Base-by-base conservation (phyloP, 2,113 vertebrate species). In the Rattus rattus region DNA sequence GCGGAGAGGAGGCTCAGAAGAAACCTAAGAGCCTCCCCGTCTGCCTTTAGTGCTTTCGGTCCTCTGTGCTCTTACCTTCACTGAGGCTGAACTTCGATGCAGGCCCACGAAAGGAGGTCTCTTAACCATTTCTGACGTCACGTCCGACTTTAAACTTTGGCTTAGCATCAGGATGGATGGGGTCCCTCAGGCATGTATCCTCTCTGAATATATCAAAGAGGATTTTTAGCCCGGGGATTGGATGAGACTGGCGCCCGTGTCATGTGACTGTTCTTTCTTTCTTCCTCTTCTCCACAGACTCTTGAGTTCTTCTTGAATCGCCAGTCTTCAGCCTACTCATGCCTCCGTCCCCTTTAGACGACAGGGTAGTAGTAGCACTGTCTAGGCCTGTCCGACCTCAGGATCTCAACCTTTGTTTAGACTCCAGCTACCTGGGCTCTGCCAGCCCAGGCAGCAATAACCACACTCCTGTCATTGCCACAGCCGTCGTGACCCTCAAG, bases 321-420 rank as follows among this genome's bases (percentile, higher is more conserved):
- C 98, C 98, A 99, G 99, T 98, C 97, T 98, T 99, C 99, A 98
- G 99, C 99, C 98, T 99, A 99, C 99, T 99, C 99, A 99, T 99
- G 99, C 99, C 99, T 99, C 99, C 99, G 73, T 99, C 99, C 99
- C 99, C 99, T 98, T 99, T 99, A 97, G 99, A 99, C 99, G 99
- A 99, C 99, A 99, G 99, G 99, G 99, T 99, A 99, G 99, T 99
- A 98, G 99, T 99, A 99, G 99, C 99, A 99, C 99, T 99, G 98
- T 99, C 99, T 91, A 99, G 99, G 99, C 99, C 99, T 52, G 99
- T 99, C 98, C 99, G 99, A 99, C 99, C 99, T 99, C 99, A 99
- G 99, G 99, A 99, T 99, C 99, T 99, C 98, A 99, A 99, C 98
- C 99, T 99, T 97, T 98, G 99, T 98, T 99, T 99, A 99, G 99